Conservation (phyloP, 1,140 invertebrate species). For the Glossosoma conforme region DNA sequence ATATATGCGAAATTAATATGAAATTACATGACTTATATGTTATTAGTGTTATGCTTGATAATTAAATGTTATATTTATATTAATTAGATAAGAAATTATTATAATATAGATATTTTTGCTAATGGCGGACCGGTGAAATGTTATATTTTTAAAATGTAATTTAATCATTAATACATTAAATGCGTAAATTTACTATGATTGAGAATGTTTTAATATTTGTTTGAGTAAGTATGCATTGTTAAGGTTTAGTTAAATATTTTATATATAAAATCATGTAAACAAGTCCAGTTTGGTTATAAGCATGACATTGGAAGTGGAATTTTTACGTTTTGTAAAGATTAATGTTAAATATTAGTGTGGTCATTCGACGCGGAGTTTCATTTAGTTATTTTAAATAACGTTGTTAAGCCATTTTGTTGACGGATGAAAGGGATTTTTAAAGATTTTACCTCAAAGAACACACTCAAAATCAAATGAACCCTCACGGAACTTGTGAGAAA, state of each 20-base stretch:
- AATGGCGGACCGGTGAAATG: neutral
- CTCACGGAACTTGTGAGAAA: constrained; percentile 5
- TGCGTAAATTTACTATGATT: too few species aligned
- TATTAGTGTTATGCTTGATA: too few species aligned
- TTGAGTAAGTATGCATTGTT: too few species aligned
- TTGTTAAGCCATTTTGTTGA: neutral
- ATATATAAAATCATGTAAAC: constrained; percentile 3
- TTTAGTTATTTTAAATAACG: neutral
- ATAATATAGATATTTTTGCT: neutral
- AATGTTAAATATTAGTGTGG: neutral
- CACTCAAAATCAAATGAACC: constrained; percentile 1
- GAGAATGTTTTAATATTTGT: too few species aligned
- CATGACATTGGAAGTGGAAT: neutral
- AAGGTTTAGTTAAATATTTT: too few species aligned
- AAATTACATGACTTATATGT: too few species aligned
- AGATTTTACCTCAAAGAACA: constrained; percentile 13
- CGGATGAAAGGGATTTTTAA: constrained; percentile 4
- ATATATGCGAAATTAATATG: too few species aligned
- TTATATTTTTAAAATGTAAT: neutral
- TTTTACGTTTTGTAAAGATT: neutral
- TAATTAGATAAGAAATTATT: neutral
- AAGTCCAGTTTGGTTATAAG: neutral
- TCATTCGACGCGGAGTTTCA: neutral
- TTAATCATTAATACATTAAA: neutral
- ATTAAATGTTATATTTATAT: too few species aligned